Percentiles rank a stretch among this genome's conserved stretches.
phyloP scores from a whole-genome alignment of 2,797 vertebrate genomes.

The Pipistrellus nathusii region DNA sequence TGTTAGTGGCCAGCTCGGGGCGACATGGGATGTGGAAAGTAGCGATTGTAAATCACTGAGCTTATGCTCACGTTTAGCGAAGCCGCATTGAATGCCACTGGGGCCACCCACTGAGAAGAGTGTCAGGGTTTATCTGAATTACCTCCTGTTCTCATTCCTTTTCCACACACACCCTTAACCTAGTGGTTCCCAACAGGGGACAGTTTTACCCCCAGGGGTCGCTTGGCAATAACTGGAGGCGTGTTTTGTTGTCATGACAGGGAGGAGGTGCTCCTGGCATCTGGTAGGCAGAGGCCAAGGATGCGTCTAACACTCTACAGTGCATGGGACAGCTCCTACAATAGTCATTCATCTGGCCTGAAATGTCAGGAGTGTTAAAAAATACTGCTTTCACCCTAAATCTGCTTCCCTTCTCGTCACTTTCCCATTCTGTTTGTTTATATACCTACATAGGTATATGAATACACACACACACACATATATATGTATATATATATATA shows the following conservation, averaged over 20 bases:
- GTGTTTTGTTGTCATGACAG: not conserved
- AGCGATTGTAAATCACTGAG: not conserved
- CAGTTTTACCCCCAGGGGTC: not conserved
- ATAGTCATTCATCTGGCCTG: not conserved
- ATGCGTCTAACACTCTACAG: no score
- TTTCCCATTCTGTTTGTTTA: not conserved
- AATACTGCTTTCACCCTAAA: not conserved
- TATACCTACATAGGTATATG: not conserved
- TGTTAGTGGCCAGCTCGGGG: not conserved
- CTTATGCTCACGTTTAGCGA: not conserved
- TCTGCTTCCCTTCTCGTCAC: not conserved
- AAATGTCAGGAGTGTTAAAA: not conserved
- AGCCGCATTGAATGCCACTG: not conserved
- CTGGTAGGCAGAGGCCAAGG: not conserved
- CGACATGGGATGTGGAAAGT: not conserved
- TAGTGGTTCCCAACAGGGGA: not conserved
- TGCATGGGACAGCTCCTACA: not conserved
- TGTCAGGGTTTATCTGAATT: not conserved
- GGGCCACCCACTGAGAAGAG: not conserved
- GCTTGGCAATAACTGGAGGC: not conserved
- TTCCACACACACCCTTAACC: not conserved
- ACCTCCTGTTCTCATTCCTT: not conserved
- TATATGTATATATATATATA: no score
- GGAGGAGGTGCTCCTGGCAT: not conserved
- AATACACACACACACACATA: not conserved